Base-by-base conservation (phyloP, 2,797 vertebrate genomes). In the Manis javanica region DNA sequence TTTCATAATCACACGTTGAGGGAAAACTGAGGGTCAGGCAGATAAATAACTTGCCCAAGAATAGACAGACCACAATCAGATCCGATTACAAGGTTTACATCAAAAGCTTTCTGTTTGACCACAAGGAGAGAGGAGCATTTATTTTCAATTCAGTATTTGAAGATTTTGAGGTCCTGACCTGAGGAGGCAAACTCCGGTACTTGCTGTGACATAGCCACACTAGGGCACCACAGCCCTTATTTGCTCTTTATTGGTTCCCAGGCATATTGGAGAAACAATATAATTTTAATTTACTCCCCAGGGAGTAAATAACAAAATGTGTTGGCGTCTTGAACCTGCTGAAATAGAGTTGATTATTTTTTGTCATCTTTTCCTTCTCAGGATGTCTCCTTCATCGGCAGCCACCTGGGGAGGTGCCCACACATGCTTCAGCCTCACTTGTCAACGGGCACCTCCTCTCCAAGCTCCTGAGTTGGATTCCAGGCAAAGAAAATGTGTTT, bases 281-380 rank as follows among this genome's bases (percentile, higher is more conserved):
- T 10, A 37, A 69, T 86, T 88, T 90, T 96, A 95, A 92, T 81
- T 91, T 81, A 75, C 29, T 79, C 74, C 26, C 68, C 59, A 61
- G 69, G 51, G 77, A 75, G 31, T 77, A 88, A 90, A 63, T 37
- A 91, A 83, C 55, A 90, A 87, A 96, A 81, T 26, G 19, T 3
- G 12, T 24, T 19, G 51, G 49, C 2, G 4, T 63, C 39, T 85
- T 68, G 63, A 86, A n/a, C 51, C 78, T 87, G 64, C 74, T 51
- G 26, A 90, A 90, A 90, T 39, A 31, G n/a, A 92, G 26, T 3
- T 87, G 72, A 77, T 46, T 11, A 51, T 29, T 85, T 63, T 91
- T 42, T 87, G 24, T 57, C 66, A 29, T 72, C 31, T 51, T 86
- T 66, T 71, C 72, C 68, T 90, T 85, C 57, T 61, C 34, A 34